Base-by-base conservation (phyloP, 2,797 vertebrate species). In the Columba guinea region DNA sequence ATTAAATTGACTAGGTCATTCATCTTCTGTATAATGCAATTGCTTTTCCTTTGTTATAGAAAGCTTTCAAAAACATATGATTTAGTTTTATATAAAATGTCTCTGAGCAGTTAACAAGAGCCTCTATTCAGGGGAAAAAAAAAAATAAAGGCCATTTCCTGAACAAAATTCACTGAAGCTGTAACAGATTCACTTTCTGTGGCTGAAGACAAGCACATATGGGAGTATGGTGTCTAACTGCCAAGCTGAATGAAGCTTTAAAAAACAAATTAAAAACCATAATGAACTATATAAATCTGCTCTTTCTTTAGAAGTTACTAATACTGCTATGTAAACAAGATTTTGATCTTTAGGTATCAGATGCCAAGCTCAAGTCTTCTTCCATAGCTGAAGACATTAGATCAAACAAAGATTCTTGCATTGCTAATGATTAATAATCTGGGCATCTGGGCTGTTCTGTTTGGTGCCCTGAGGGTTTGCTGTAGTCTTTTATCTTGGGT, bases 131-230 rank as follows among this genome's bases (percentile, higher is more conserved):
- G 65, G 48, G 18, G 5, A 48, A n/a, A 83, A 65, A 62, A 62
- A 41, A 48, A 46, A 46, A 46, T 20, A 46, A 46, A 91, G 75
- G 59, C 35, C 34, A 46, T 93, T 97, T 97, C 84, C 44, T 71
- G 80, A 70, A 92, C 63, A 84, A 93, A 91, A 64, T 92, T 94
- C 73, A 58, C 87, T 41, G 90, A 97, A 95, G 91, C 92, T 4
- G 4, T 89, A 92, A 75, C 35, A 92, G 93, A 96, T 65, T 75
- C 22, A 85, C 75, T 87, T 89, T 82, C 92, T 75, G 55, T 96
- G 91, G 27, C 71, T 93, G 70, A 55, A 87, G 84, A 94, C 26
- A 53, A 95, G 65, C 49, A 79, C 32, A 75, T 88, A 68, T 71
- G 63, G 81, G 81, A 91, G 34, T 62, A 80, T 52, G 44, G 26